Percentiles rank a stretch among this genome's conserved stretches.
These are phyloP conservation scores for Gymnosoma rotundatum DNA, from an alignment of 2,888 invertebrate species.

Conservation along the genomic window DNA sequence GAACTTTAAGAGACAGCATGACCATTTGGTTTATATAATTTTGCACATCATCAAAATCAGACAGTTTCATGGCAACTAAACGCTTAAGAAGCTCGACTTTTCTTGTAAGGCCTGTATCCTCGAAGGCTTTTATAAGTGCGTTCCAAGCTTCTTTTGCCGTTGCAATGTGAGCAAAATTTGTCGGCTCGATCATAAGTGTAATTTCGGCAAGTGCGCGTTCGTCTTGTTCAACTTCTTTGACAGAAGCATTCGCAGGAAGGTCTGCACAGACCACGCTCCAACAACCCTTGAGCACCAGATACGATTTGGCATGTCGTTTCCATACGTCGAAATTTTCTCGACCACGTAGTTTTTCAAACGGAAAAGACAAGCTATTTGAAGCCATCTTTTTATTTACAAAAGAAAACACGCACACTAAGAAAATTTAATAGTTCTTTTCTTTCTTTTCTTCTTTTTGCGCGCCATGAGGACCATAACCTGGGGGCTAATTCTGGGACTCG, in stretches of 20 bases:
- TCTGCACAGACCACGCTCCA: slow-evolving; percentile 1
- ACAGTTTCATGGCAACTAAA: background rate
- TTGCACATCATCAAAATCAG: background rate
- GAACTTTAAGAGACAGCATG: slow-evolving; percentile 63
- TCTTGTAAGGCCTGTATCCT: slow-evolving; percentile 8
- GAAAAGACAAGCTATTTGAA: slow-evolving; percentile 12
- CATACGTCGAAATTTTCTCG: slow-evolving; percentile 1
- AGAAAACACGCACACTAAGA: no score
- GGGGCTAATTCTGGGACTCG: no score
- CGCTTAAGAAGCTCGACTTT: slow-evolving; percentile 9
- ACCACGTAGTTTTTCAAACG: slow-evolving; percentile 30
- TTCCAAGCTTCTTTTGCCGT: background rate
- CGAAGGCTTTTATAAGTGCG: slow-evolving; percentile 1
- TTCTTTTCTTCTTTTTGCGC: no score
- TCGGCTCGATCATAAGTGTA: background rate
- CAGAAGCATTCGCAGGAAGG: no score
- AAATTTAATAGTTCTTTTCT: no score
- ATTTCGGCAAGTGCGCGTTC: background rate
- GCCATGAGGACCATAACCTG: no score
- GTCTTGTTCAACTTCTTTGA: no score
- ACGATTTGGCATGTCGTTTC: slow-evolving; percentile 27
- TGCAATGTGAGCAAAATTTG: slow-evolving; percentile 20
- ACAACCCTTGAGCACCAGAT: slow-evolving; percentile 17
- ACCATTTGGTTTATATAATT: slow-evolving; percentile 66
- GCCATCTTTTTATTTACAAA: no score